Evolutionary conservation across 2,113 vertebrate genomes (phyloP), one percentile per base, ranked within the genome.

Genomic region (Acrocephalus arundinaceus): DNA sequence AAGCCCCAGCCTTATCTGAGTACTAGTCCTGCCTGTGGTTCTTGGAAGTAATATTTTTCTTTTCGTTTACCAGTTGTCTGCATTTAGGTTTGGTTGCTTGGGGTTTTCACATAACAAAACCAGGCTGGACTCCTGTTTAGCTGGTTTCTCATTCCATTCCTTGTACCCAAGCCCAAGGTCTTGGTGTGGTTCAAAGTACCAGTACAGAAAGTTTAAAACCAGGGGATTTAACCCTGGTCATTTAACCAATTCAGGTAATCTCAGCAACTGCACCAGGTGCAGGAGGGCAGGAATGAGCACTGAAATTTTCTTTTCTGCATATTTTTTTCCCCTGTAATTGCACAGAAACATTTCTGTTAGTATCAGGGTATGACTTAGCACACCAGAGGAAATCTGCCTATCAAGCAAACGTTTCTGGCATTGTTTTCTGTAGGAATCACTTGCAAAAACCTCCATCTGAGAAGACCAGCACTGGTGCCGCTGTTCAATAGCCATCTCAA

Each of bases 381-480:
- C 46, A 43, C 63, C 20, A 58, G 80, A 55, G 41, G 49, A 75
- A 78, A 62, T 37, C 52, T 84, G 57, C 62, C 90, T 62, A 33
- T 79, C 73, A 58, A 54, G 58, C 23, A 15, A 39, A 85, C 39
- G 54, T 81, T 90, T 78, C 92, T 93, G 88, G 86, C 37, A 1
- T 33, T 41, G 62, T 62, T 65, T 79, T 61, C 62, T 33, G 15
- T 3, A 81, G 58, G 66, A 90, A 79, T 65, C 25, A 1, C 15
- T 88, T 41, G 51, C 45, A 39, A 28, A 90, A 74, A 37, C 24
- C 68, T 90, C 66, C 65, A 20, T 41, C 49, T 49, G 80, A 78
- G 76, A 86, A 37, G 35, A 14, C 14, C 0, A 0, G 85, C 68
- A 19, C 33, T 48, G 27, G 28, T 14, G 1, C 76, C 0, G 3